Percentiles rank a stretch among this genome's conserved stretches.
These are phyloP conservation scores for Iselma pallidipennis DNA, from an alignment of 2,888 invertebrate genomes.

Conservation along the genomic window DNA sequence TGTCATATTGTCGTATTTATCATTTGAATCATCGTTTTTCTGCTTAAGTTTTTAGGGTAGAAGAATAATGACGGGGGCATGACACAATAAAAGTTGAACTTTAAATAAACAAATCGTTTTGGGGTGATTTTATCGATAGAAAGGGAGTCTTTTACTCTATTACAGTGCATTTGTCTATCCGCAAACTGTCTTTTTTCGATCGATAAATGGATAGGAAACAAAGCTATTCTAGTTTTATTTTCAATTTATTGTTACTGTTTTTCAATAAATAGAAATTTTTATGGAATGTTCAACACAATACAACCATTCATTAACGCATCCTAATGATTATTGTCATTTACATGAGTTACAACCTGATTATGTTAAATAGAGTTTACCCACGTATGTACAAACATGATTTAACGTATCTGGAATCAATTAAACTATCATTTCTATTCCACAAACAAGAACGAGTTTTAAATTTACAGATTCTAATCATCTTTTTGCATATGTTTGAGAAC, in stretches of 20 bases:
- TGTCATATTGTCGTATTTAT: too few relatives aligned
- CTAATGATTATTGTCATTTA: neutral
- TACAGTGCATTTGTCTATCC: neutral
- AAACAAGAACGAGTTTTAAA: neutral
- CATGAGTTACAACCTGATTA: neutral
- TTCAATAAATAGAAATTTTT: neutral
- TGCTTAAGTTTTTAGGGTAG: too few relatives aligned
- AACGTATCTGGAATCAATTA: too few relatives aligned
- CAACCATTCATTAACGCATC: neutral
- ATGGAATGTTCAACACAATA: too few relatives aligned
- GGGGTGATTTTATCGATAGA: conserved; percentile 3
- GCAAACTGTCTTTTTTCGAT: neutral
- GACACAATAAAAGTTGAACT: neutral
- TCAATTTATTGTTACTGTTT: neutral
- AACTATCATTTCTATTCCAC: neutral
- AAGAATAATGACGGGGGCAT: neutral
- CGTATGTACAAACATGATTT: too few relatives aligned
- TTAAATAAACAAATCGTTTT: conserved; percentile 1
- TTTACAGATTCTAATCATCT: neutral
- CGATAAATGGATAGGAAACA: neutral
- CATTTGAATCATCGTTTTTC: too few relatives aligned
- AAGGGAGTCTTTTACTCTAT: neutral
- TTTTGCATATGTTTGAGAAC: neutral
- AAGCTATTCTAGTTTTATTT: neutral
- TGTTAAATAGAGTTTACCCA: neutral